Base-by-base conservation (phyloP, 2,113 vertebrate species). In the Aegithalos caudatus region DNA sequence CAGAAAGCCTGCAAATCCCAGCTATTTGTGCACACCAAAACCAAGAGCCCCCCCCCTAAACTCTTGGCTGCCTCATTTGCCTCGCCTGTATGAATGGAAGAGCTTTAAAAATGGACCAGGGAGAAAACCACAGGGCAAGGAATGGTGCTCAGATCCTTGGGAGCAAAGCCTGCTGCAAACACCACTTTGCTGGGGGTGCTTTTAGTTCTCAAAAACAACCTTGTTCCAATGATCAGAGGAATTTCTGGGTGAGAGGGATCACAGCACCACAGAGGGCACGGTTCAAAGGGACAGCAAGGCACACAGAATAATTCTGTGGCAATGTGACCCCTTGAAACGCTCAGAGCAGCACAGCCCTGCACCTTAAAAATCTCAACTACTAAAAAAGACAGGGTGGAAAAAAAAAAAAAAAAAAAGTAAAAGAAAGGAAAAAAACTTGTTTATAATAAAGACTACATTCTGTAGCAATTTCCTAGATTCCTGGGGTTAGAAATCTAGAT, bases 401-500 rank as follows among this genome's bases (percentile, higher is more conserved):
- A 73, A 81, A 27, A 82, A 97, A 97, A 3, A 70, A 93, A 73
- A 81, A 27, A 82, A 97, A 97, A 95, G 10, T 71, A 62, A 86
- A 96, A 77, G 53, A 76, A 94, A 70, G 23, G 54, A 81, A 87
- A 97, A 97, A 98, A 97, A 98, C 98, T 98, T 98, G 98, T 98
- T 98, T 98, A 98, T 98, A 98, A 98, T 98, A 99, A 99, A 98
- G 98, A 98, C 98, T 98, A 98, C 98, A 98, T 98, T 96, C 98
- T 99, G 98, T 98, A 98, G 98, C 98, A 98, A 98, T 99, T 98
- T 98, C 98, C 98, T 96, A 98, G 98, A 99, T 99, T 99, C 98
- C 98, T 98, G 98, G 98, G 98, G 98, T 98, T 98, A 99, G 99
- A 99, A 99, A 99, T 99, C 98, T 98, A 99, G 99, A 99, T 99